These are phyloP conservation scores for Drosophila bocki DNA, from an alignment of 1,140 invertebrate genomes.

Conservation along the genomic window DNA sequence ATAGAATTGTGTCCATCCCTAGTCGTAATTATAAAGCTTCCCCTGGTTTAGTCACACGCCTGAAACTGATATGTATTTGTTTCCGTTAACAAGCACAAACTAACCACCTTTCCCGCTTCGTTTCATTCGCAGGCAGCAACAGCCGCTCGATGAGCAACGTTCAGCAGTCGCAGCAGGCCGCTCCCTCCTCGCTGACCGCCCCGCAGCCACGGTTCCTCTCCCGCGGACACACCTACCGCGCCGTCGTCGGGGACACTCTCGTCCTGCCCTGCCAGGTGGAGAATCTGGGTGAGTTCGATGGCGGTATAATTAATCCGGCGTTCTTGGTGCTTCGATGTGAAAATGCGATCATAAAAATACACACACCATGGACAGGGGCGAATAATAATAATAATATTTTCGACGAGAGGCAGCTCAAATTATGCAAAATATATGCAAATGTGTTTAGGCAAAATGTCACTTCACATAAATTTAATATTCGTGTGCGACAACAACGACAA, in stretches of 20 bases:
- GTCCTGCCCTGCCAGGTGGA: slow-evolving; percentile 91
- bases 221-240: slow-evolving; percentile 90
- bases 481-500: slow-evolving; percentile 26
- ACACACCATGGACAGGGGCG: not conserved
- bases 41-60: not conserved
- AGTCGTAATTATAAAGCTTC: not conserved
- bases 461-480: slow-evolving; percentile 77
- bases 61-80: not conserved
- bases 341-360: slow-evolving; percentile 63
- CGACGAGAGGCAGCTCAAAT: slow-evolving; percentile 27
- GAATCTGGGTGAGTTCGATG: slow-evolving; percentile 88
- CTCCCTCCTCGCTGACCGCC: slow-evolving; percentile 58
- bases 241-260: slow-evolving; percentile 90
- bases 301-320: slow-evolving; percentile 65
- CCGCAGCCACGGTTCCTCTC: slow-evolving; percentile 88
- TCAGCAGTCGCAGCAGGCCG: slow-evolving; percentile 47
- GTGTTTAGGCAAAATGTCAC: slow-evolving; percentile 73
- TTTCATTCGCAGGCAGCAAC: slow-evolving; percentile 65
- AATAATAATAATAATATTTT: slow-evolving; percentile 45
- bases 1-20: not conserved
- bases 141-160: slow-evolving; percentile 74
- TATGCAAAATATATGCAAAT: slow-evolving; percentile 76
- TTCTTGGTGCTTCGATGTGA: slow-evolving; percentile 61
- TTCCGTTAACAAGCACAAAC: slow-evolving; percentile 11
- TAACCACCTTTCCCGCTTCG: not conserved